phyloP scores from a whole-genome alignment of 2,888 invertebrate genomes.

The Apodemia zela region DNA sequence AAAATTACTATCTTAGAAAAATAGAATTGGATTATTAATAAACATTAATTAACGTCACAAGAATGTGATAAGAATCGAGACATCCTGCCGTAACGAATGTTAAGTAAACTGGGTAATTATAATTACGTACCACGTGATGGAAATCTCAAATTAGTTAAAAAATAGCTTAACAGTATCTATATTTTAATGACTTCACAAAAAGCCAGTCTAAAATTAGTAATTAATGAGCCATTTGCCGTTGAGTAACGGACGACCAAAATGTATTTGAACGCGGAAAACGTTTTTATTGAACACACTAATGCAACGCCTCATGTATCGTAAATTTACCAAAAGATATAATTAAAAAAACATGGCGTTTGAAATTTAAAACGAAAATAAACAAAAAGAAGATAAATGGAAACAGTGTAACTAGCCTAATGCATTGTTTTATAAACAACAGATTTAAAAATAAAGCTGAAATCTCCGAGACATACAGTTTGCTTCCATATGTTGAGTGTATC shows the following conservation, averaged over 20 bases:
- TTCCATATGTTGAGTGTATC: slow-evolving; percentile 52
- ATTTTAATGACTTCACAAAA: slow-evolving; percentile 14
- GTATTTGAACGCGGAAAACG: slow-evolving; percentile 22
- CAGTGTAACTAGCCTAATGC: slow-evolving; percentile 53
- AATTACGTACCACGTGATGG: background rate
- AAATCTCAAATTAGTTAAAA: background rate
- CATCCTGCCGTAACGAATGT: background rate
- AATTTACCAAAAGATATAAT: slow-evolving; percentile 30
- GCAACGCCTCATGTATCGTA: slow-evolving; percentile 26
- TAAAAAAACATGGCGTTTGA: slow-evolving; percentile 28
- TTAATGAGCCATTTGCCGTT: slow-evolving; percentile 33
- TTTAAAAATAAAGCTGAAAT: slow-evolving; percentile 40
- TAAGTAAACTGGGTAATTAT: background rate
- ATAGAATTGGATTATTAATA: background rate
- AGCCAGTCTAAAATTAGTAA: slow-evolving; percentile 32
- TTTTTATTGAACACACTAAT: slow-evolving; percentile 22
- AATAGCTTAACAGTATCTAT: slow-evolving; percentile 20
- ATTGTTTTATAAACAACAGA: slow-evolving; percentile 65
- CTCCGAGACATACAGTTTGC: slow-evolving; percentile 30
- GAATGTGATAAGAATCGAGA: background rate
- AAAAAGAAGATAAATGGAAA: slow-evolving; percentile 34
- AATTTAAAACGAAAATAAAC: slow-evolving; percentile 38
- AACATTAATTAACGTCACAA: slow-evolving; percentile 1
- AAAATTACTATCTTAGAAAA: background rate
- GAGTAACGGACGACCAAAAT: slow-evolving; percentile 28